phyloP scores from a whole-genome alignment of 2,797 vertebrate genomes.

The Numenius phaeopus region DNA sequence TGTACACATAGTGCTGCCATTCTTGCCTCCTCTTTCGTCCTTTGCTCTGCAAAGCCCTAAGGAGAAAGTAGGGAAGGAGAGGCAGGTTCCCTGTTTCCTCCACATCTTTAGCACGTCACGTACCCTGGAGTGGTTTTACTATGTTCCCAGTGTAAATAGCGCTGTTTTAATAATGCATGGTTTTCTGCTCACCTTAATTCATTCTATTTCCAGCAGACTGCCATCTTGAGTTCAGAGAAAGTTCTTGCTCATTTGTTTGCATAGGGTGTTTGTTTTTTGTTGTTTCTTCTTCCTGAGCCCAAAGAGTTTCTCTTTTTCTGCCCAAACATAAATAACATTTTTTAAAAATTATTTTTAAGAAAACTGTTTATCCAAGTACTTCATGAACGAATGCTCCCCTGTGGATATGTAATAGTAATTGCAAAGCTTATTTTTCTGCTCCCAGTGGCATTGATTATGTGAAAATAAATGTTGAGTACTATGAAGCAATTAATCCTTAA shows the following conservation, averaged over 20 bases:
- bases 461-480: constrained; percentile 48
- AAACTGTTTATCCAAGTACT: neutral
- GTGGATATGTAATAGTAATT: constrained; percentile 1
- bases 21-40: neutral
- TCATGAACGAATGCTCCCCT: neutral
- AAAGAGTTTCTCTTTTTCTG: neutral
- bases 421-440: constrained; percentile 24
- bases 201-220: neutral
- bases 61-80: neutral
- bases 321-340: neutral
- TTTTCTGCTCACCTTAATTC: neutral
- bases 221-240: neutral
- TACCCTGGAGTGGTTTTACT: neutral
- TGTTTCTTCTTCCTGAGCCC: neutral
- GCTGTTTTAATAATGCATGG: neutral
- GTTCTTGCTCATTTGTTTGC: neutral
- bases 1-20: accelerated
- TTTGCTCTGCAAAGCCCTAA: neutral
- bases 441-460: constrained; percentile 16
- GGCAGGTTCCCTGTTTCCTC: neutral
- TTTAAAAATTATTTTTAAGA: neutral
- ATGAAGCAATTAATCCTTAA: constrained; percentile 51
- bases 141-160: neutral
- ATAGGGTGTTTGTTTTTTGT: accelerated
- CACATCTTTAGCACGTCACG: neutral